Evolutionary conservation across 2,888 invertebrate species (phyloP).

Genomic region (Drosophila tripunctata): DNA sequence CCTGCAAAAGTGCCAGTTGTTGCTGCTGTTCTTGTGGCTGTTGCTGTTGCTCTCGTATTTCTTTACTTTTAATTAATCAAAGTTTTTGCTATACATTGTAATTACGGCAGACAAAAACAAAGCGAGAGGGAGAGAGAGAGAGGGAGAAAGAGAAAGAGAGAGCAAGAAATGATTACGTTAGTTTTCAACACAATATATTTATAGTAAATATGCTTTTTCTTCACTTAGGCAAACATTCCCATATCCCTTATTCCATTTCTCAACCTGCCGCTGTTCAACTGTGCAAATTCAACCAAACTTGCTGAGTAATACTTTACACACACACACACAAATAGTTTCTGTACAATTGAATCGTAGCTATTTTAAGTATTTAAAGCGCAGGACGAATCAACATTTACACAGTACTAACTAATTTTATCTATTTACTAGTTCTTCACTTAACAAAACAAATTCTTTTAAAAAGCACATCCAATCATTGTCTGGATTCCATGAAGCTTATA

Average conservation of each 20-base stretch:
- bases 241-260: no score
- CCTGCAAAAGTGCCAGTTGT: constrained; percentile 5
- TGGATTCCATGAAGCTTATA: background rate
- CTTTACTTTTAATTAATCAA: constrained; percentile 70
- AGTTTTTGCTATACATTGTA: constrained; percentile 64
- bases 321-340: background rate
- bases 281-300: constrained; percentile 19
- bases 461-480: constrained; percentile 2
- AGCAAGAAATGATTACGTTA: constrained; percentile 63
- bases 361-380: background rate
- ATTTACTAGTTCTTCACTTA: background rate
- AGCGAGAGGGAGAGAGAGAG: constrained; percentile 1
- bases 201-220: constrained; percentile 32
- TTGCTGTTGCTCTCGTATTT: constrained; percentile 23
- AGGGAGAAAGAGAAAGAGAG: constrained; percentile 2
- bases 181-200: constrained; percentile 47
- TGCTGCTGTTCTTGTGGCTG: constrained; percentile 6
- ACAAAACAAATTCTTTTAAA: constrained; percentile 3
- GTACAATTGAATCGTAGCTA: background rate
- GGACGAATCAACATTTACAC: background rate
- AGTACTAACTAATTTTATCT: constrained; percentile 7
- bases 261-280: background rate
- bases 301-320: constrained; percentile 28
- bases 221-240: constrained; percentile 8
- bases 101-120: constrained; percentile 27